A percentile compares a stretch with the other conserved stretches of the same genome.
Evolutionary conservation across 53 echinoderm and acorn worm genomes (phyloP).

Genomic region (Arbacia lixula): DNA sequence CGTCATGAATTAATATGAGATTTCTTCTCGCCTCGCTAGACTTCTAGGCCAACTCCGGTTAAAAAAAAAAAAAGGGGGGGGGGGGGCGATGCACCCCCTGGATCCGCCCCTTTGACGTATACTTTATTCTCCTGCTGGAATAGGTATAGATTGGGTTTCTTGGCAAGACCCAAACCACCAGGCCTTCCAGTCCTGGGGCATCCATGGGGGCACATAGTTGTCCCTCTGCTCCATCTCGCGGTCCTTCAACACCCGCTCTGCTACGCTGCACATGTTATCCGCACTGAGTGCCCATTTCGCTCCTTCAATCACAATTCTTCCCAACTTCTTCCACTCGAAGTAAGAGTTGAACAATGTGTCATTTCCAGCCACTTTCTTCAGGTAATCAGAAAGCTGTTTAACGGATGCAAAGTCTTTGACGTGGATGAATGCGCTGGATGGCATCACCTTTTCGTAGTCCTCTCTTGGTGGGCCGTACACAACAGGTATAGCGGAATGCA

Average conservation of each 20-base stretch:
- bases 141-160: too few species aligned
- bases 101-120: too few species aligned
- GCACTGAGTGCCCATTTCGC: slow-evolving; percentile 1
- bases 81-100: too few species aligned
- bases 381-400: slow-evolving; percentile 17
- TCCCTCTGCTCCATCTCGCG: background rate
- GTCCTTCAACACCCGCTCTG: background rate
- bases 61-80: too few species aligned
- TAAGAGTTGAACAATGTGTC: slow-evolving; percentile 45
- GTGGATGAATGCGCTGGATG: slow-evolving; percentile 53
- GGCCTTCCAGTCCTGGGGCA: background rate
- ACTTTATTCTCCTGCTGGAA: too few species aligned
- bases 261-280: slow-evolving; percentile 20
- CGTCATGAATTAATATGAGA: too few species aligned
- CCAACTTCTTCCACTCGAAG: slow-evolving; percentile 54
- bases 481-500: slow-evolving; percentile 36
- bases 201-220: background rate
- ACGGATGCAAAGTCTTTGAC: slow-evolving; percentile 41
- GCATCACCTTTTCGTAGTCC: slow-evolving; percentile 25
- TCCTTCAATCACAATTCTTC: background rate
- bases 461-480: slow-evolving; percentile 43
- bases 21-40: too few species aligned
- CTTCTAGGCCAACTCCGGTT: too few species aligned
- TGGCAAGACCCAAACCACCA: slow-evolving; percentile 28
- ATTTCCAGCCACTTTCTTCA: slow-evolving; percentile 10